Base-by-base conservation (phyloP, 2,113 vertebrate species). In the Marmota flaviventris region DNA sequence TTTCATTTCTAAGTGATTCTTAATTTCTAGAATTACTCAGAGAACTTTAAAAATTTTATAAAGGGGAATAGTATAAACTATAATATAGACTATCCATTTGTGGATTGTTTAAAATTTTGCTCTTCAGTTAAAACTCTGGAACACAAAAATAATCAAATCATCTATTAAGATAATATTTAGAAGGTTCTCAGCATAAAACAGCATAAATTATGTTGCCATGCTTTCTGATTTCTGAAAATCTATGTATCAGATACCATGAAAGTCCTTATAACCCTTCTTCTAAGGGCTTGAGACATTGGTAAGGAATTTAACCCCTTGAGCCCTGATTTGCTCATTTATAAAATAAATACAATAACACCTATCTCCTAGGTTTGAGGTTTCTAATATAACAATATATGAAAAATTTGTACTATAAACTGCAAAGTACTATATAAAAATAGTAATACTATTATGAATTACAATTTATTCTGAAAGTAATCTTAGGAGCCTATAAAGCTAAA, bases 391-490 rank as follows among this genome's bases (percentile, higher is more conserved):
- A 67, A 65, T 83, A 76, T 34, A 22, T 72, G n/a, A 72, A 87
- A 92, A 79, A 79, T 77, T 25, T 67, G 10, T 61, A 61, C 63
- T 76, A 76, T 77, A 83, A 73, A 42, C 14, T 53, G 1, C 87
- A 37, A 93, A 89, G 20, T 45, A 88, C 4, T 58, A 51, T 51
- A 29, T 37, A 45, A 53, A 65, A 45, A 37, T 14, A 65, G 10
- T 34, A 32, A 63, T 42, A 85, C 51, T 51, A 76, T 88, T 78
- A 29, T 58, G 83, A 53, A 63, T 89, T 89, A 29, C 77, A 32
- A 3, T 94, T 96, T 63, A 72, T 88, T 81, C 29, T 85, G 48
- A 48, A 87, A 91, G 56, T 56, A 85, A 70, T 65, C 81, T 16
- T 94, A 10, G 39, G 4, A 91, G 42, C 18, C 56, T 70, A 3